These are phyloP conservation scores for Melanotus villosus DNA, from an alignment of 2,888 invertebrate species.

Conservation along the genomic window DNA sequence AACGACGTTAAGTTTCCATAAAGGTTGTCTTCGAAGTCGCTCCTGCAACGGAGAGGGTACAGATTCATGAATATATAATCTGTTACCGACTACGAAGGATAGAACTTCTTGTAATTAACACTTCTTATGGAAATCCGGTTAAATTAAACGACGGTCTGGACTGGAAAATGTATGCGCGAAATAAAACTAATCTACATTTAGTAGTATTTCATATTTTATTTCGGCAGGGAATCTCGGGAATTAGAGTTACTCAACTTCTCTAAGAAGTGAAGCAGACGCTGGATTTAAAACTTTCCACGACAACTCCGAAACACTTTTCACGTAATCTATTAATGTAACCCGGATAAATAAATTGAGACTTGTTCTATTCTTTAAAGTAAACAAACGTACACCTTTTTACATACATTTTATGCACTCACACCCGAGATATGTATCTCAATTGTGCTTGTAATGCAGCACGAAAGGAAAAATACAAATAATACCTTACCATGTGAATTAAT, in stretches of 20 bases:
- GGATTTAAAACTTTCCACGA: constrained; percentile 53
- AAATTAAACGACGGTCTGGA: constrained; percentile 62
- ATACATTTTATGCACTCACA: background rate
- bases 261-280: constrained; percentile 54
- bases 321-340: constrained; percentile 58
- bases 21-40: constrained; percentile 46
- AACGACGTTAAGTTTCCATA: constrained; percentile 52
- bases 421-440: constrained; percentile 36
- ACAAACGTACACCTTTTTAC: constrained; percentile 6
- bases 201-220: constrained; percentile 61
- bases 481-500: constrained; percentile 39
- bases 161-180: constrained; percentile 62
- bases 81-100: constrained; percentile 52
- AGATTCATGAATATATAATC: constrained; percentile 60
- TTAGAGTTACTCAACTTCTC: constrained; percentile 50
- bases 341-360: constrained; percentile 34
- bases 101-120: constrained; percentile 59
- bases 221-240: constrained; percentile 49
- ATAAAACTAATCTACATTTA: constrained; percentile 65
- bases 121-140: constrained; percentile 59
- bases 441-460: constrained; percentile 27
- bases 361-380: background rate
- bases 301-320: constrained; percentile 47
- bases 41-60: constrained; percentile 42
- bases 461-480: constrained; percentile 40